A percentile compares a stretch with the other conserved stretches of the same genome.
phyloP scores from a whole-genome alignment of 2,113 vertebrate species.

The Cinclus cinclus region DNA sequence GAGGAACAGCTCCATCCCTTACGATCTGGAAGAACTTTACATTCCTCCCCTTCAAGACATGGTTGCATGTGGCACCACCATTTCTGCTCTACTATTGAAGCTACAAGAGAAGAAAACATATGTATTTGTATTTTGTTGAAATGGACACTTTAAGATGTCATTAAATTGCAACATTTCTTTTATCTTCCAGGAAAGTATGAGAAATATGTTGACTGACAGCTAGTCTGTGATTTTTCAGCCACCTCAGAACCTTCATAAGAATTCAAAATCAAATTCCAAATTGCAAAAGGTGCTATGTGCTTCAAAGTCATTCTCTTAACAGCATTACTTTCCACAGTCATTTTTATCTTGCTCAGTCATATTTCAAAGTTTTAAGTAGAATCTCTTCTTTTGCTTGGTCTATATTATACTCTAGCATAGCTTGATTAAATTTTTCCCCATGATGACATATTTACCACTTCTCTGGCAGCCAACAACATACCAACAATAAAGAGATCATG shows the following conservation, averaged over 20 bases:
- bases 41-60: slow-evolving; percentile 97
- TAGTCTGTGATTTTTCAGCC: background rate
- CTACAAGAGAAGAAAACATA: slow-evolving; percentile 66
- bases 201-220: background rate
- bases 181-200: background rate
- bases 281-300: background rate
- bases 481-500: background rate
- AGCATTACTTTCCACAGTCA: background rate
- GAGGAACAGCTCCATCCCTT: slow-evolving; percentile 98
- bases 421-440: background rate
- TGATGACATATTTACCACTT: background rate
- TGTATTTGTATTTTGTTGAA: background rate
- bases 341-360: background rate
- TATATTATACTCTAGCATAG: background rate
- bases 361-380: background rate
- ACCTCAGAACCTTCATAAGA: background rate
- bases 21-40: slow-evolving; percentile 96
- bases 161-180: background rate
- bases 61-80: slow-evolving; percentile 99
- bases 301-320: background rate
- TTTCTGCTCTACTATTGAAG: slow-evolving; percentile 97
- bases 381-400: background rate
- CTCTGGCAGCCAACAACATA: background rate
- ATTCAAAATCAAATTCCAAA: background rate
- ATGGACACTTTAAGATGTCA: background rate